These are phyloP conservation scores for Crossoptilon crossoptilon DNA, from an alignment of 2,797 vertebrate genomes.

Conservation along the genomic window DNA sequence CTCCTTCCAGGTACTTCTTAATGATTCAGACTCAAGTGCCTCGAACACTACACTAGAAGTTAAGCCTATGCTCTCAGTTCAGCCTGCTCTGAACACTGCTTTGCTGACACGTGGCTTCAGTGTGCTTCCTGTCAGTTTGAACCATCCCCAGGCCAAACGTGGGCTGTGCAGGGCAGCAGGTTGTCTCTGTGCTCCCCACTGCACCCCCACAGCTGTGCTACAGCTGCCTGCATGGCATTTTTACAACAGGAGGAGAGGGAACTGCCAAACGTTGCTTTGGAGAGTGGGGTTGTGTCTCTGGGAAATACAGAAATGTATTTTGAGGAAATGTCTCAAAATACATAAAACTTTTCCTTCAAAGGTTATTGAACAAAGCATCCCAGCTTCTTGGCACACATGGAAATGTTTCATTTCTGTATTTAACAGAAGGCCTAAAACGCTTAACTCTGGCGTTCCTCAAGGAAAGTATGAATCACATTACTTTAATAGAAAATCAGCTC, in stretches of 20 bases:
- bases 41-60: not conserved
- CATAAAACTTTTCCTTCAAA: not conserved
- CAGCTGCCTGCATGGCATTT: not conserved
- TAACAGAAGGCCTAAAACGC: not conserved
- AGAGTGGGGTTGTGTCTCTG: not conserved
- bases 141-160: slow-evolving; percentile 4
- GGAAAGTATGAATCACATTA: not conserved
- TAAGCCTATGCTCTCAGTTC: not conserved
- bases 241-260: not conserved
- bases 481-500: not conserved
- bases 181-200: not conserved
- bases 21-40: not conserved
- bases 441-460: not conserved
- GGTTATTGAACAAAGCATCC: not conserved
- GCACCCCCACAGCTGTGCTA: not conserved
- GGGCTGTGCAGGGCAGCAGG: not conserved
- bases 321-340: not conserved
- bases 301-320: not conserved
- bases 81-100: not conserved
- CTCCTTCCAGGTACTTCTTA: not conserved
- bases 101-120: not conserved
- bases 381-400: not conserved
- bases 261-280: not conserved
- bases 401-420: not conserved
- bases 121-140: not conserved